phyloP scores from a whole-genome alignment of 2,888 invertebrate species.

The Diarsia mendica region DNA sequence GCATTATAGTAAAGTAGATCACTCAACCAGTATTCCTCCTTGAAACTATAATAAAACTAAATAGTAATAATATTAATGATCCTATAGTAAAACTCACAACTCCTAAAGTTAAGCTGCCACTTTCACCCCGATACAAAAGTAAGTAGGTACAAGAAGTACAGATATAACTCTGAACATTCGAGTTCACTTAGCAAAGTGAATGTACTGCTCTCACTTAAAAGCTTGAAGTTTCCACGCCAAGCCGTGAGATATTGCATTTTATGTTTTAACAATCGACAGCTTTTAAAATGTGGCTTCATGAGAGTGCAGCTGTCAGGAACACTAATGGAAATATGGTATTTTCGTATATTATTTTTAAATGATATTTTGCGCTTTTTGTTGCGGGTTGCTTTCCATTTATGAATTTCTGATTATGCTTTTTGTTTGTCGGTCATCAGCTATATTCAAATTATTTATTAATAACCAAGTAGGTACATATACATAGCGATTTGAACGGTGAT shows the following conservation, averaged over 20 bases:
- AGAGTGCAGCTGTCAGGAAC: constrained; percentile 1
- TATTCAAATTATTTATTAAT: too few species aligned
- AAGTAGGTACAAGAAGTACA: constrained; percentile 33
- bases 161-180: neutral
- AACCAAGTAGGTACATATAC: too few species aligned
- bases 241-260: constrained; percentile 32
- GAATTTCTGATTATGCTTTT: neutral
- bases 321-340: constrained; percentile 28
- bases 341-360: neutral
- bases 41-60: neutral
- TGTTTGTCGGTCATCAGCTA: neutral
- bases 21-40: too few species aligned
- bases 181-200: constrained; percentile 31
- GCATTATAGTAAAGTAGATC: too few species aligned
- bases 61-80: neutral
- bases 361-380: neutral
- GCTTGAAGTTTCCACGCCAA: constrained; percentile 17
- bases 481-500: too few species aligned
- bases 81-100: neutral
- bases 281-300: constrained; percentile 4
- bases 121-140: constrained; percentile 16
- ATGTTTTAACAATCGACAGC: constrained; percentile 40
- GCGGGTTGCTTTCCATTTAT: neutral
- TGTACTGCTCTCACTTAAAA: constrained; percentile 35
- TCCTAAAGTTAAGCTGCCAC: constrained; percentile 10